Evolutionary conservation across 2,888 invertebrate genomes (phyloP), one percentile per base, ranked within the genome.

Genomic region (Cheilosia impressa): DNA sequence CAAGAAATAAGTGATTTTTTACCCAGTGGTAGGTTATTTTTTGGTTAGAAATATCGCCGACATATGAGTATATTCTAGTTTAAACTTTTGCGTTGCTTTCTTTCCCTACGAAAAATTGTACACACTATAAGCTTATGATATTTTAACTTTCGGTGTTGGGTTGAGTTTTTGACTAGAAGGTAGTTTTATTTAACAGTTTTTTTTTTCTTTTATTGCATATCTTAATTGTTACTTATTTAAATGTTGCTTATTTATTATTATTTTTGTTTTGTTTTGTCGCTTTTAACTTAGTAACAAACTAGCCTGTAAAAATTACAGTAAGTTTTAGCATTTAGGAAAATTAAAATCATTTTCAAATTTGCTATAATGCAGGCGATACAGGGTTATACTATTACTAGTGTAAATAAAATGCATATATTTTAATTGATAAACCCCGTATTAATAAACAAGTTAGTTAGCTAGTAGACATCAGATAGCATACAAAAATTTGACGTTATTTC

Each of bases 31-130:
- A 73, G 22, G 55, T 75, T 79, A 57, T 58, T 57, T 53, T 45
- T 57, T 60, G 72, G 77, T 71, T 76, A 81, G 72, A 85, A 17
- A 81, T 81, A 68, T 66, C 58, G 63, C 65, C 73, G 69, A 62
- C 58, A 75, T 73, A 87, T 87, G 90, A 90, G 90, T 90, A 90
- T 90, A 90, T 89, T 90, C 90, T 90, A 90, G 90, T 90, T 90
- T 90, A 90, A 80, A 75, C 24, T 76, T 72, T 43, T 66, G n/a
- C 38, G 65, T 81, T 77, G 68, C 62, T 87, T 73, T 73, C 45
- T 73, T 82, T 73, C 47, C 63, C 63, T 87, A 53, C 43, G 15
- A 62, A 69, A 68, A 55, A 58, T n/a, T 5, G 38, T 7, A 45
- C 24, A 63, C 13, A n/a, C n/a, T 38, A 38, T 10, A 38, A 10